Conservation (phyloP, 1,140 invertebrate species). For the Lasioglossum albipes region DNA sequence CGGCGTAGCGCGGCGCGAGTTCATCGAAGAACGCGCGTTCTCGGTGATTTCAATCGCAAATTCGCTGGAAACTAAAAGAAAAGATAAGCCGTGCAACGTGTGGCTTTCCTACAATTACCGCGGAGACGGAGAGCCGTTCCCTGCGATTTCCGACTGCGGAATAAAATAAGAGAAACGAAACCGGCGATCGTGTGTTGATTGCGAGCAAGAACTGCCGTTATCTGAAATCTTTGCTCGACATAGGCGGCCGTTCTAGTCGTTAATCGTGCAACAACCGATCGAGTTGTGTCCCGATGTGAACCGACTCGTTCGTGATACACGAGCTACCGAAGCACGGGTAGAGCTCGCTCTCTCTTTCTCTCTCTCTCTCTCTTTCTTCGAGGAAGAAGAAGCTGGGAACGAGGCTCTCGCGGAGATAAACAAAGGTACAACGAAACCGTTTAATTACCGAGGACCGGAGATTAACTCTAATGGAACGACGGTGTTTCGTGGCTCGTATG, state of each 20-base stretch:
- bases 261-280: slow-evolving; percentile 48
- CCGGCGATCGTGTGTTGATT: slow-evolving; percentile 32
- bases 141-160: slow-evolving; percentile 14
- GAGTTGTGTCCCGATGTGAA: slow-evolving; percentile 40
- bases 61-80: not conserved
- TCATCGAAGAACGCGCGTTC: no score
- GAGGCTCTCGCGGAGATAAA: slow-evolving; percentile 60
- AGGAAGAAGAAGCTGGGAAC: not conserved
- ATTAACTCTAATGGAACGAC: slow-evolving; percentile 75
- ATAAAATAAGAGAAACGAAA: slow-evolving; percentile 15
- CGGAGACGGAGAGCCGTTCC: not conserved
- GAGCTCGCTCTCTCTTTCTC: no score
- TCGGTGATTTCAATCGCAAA: not conserved
- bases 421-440: slow-evolving; percentile 71
- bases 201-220: slow-evolving; percentile 6
- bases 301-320: slow-evolving; percentile 31
- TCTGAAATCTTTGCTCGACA: slow-evolving; percentile 35
- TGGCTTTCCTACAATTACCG: not conserved
- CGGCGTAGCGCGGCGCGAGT: no score
- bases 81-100: slow-evolving; percentile 13
- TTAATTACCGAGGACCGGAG: slow-evolving; percentile 70
- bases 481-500: slow-evolving; percentile 61
- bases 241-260: slow-evolving; percentile 35
- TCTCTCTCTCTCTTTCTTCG: no score
- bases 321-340: slow-evolving; percentile 51